Evolutionary conservation across 2,888 invertebrate genomes (phyloP), one percentile per base, ranked within the genome.

Genomic region (Stenotaenia linearis): DNA sequence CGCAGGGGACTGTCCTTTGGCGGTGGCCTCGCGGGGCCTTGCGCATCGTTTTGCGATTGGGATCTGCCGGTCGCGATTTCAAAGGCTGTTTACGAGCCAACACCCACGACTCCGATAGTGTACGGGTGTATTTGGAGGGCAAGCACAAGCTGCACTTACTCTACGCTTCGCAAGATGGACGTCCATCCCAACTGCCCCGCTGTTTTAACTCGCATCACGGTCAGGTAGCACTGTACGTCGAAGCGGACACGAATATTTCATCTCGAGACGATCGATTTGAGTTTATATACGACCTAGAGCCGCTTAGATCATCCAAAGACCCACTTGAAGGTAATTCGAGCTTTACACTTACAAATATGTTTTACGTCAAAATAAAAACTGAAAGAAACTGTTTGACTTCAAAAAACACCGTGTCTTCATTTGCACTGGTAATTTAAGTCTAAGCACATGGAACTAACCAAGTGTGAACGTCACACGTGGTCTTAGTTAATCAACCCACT

Each of bases 21-120:
- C 86, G 90, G 83, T 93, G 93, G 85, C 93, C 93, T 0, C 89
- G 91, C 7, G 93, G 92, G 0, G 93, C 92, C 0, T 87, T 93
- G 21, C 87, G 93, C 25, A 89, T 93, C 76, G 89, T 92, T 69
- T 89, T 93, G 81, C 87, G 90, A 77, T 86, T 90, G 82, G 87
- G 86, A 10, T 90, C 90, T 10, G 79, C 81, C n/a, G 79, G 79
- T 75, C 82, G 80, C 28, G 82, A 82, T 56, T 82, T 82, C 75
- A 80, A 80, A 80, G 92, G 91, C 74, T 93, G 93, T 86, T 88
- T 93, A 79, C 89, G 91, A 81, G 89, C 89, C 15, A 56, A 56
- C 56, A 87, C 87, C 0, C 88, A 82, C 5, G 81, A 81, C 25
- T 84, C 84, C 79, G 81, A 82, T 7, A 85, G 86, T 15, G 87